A percentile compares a stretch with the other conserved stretches of the same genome.
Evolutionary conservation across 2,888 invertebrate species (phyloP).

Genomic region (Apamea anceps): DNA sequence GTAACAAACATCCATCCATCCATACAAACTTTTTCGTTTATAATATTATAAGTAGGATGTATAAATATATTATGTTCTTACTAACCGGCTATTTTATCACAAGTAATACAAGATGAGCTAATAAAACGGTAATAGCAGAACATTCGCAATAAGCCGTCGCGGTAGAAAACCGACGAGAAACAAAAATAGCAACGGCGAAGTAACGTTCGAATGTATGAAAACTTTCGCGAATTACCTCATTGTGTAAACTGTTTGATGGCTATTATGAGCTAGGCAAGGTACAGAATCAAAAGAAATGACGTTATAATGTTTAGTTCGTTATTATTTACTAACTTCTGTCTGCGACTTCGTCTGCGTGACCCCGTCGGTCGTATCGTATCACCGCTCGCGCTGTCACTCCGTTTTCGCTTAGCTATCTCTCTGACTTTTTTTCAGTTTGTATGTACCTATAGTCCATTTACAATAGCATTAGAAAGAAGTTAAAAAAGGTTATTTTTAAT

Average conservation of each 20-base stretch:
- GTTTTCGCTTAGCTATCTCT: too few species aligned
- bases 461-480: too few species aligned
- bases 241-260: slow-evolving; percentile 18
- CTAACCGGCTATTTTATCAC: background rate
- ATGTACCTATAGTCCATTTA: too few species aligned
- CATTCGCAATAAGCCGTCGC: slow-evolving; percentile 17
- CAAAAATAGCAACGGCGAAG: slow-evolving; percentile 51
- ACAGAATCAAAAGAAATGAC: background rate
- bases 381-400: too few species aligned
- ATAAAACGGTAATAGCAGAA: background rate
- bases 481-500: too few species aligned
- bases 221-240: slow-evolving; percentile 48
- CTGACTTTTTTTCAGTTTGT: too few species aligned
- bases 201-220: slow-evolving; percentile 40
- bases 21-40: too few species aligned
- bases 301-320: background rate
- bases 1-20: too few species aligned
- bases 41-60: too few species aligned
- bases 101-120: slow-evolving; percentile 3
- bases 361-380: too few species aligned
- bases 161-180: slow-evolving; percentile 11
- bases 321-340: background rate
- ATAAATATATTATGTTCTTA: background rate
- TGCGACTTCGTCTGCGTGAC: too few species aligned
- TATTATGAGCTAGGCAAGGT: slow-evolving; percentile 7